Evolutionary conservation across 2,113 vertebrate genomes (phyloP).

Genomic region (Cettia cetti): DNA sequence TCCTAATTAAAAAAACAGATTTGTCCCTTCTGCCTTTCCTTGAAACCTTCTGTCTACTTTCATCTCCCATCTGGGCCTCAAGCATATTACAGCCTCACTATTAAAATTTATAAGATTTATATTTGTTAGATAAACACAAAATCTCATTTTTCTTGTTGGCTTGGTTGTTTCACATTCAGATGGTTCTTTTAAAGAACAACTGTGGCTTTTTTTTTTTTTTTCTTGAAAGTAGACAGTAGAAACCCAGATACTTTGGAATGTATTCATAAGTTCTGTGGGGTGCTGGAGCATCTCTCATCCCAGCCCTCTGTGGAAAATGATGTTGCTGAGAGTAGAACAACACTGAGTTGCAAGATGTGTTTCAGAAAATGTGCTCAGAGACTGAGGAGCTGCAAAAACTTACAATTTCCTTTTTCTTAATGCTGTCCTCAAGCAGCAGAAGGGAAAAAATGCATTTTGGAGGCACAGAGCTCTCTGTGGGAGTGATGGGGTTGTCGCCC

Average conservation of each 20-base stretch:
- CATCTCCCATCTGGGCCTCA: slow-evolving; percentile 45
- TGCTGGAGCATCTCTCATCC: background rate
- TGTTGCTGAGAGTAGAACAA: background rate
- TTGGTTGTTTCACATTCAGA: background rate
- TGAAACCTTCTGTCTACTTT: slow-evolving; percentile 59
- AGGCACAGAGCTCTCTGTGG: background rate
- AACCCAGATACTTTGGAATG: background rate
- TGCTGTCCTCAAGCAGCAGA: background rate
- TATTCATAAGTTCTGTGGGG: background rate
- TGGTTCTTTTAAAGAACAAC: background rate
- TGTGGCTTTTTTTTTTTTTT: background rate
- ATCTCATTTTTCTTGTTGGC: slow-evolving; percentile 36
- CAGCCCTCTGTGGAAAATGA: background rate
- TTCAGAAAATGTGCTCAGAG: background rate
- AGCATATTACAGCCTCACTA: slow-evolving; percentile 16
- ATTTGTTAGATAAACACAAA: slow-evolving; percentile 24
- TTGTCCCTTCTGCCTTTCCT: slow-evolving; percentile 25
- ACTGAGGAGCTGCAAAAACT: background rate
- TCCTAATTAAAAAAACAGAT: slow-evolving; percentile 14
- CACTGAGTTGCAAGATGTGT: background rate
- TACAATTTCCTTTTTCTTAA: background rate
- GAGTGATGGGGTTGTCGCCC: background rate
- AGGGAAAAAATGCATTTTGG: background rate
- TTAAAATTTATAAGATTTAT: slow-evolving; percentile 41
- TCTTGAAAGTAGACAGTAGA: background rate